These are phyloP conservation scores for Drosophila tripunctata DNA, from an alignment of 2,888 invertebrate species.

Conservation along the genomic window DNA sequence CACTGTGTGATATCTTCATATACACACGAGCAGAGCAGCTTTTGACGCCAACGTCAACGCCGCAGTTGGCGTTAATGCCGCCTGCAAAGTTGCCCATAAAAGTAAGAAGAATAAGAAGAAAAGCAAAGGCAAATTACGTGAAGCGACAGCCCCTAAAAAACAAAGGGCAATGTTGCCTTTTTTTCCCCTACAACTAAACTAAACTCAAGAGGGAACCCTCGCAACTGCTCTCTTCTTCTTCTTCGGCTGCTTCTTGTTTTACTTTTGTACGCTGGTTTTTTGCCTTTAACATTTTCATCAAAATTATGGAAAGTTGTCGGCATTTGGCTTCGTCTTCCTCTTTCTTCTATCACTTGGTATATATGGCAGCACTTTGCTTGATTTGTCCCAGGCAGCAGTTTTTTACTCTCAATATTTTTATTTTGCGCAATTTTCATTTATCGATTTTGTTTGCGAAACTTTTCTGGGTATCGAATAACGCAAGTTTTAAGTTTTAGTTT, in stretches of 20 bases:
- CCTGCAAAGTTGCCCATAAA: conserved; percentile 53
- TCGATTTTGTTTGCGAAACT: conserved; percentile 46
- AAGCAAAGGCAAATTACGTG: conserved; percentile 48
- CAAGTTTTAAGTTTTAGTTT: neutral
- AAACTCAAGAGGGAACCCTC: too few species aligned
- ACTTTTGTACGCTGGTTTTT: neutral
- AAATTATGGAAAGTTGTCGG: conserved; percentile 49
- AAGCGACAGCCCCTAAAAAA: conserved; percentile 47
- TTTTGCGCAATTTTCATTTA: conserved; percentile 59
- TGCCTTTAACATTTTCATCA: conserved; percentile 19
- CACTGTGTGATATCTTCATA: conserved; percentile 54
- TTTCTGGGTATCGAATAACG: neutral
- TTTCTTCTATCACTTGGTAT: neutral
- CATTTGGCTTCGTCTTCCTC: neutral
- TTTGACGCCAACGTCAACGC: neutral
- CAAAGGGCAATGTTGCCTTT: conserved; percentile 44
- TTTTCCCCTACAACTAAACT: neutral
- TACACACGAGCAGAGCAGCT: conserved; percentile 27
- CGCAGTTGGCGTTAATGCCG: conserved; percentile 21
- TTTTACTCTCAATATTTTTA: conserved; percentile 35
- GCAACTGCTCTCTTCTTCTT: too few species aligned
- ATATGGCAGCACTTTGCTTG: neutral
- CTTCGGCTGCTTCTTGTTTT: neutral
- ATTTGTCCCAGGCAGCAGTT: conserved; percentile 1
- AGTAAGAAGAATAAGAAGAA: too few species aligned